Evolutionary conservation across 2,888 invertebrate genomes (phyloP), one percentile per base, ranked within the genome.

Genomic region (Lingula anatina): DNA sequence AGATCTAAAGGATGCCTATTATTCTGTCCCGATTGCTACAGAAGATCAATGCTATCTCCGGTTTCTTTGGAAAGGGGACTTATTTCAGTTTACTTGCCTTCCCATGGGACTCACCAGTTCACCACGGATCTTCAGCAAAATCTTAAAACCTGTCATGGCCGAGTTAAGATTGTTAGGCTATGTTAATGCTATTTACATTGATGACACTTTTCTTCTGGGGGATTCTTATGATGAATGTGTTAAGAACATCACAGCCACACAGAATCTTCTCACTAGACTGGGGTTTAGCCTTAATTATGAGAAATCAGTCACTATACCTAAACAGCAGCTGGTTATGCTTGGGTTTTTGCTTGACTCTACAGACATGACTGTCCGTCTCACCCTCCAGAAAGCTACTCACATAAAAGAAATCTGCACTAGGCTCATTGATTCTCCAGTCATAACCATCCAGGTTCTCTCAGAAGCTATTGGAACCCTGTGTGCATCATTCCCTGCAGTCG

Each of bases 101-200:
- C 49, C 52, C 5, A 56, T 53, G 51, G 57, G 59, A 9, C 21
- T 53, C 3, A 36, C 49, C 12, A 43, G 18, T 21, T 52, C 51
- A 7, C 59, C 56, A 26, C 43, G 49, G 42, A n/a, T 46, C 26
- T 61, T 56, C 38, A 61, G 59, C 27, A 58, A 59, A 38, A 18
- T 61, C 2, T 9, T 61, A 18, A 57, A 58, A 38, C 57, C 56
- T 15, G 50, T 59, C 15, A 51, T 49, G 27, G 45, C 57, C n/a
- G 39, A 41, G 18, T 44, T 59, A 1, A 47, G 56, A 36, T 36
- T 27, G 7, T 43, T 37, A 5, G 56, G 56, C 2, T 44, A 49
- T 20, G 41, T 48, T 9, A 40, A 38, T 21, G 45, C 27, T 21
- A 45, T 44, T 24, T 60, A 52, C 41, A 59, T 59, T 26, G 57